Base-by-base conservation (phyloP, 2,888 invertebrate genomes). In the Nasonovia ribisnigri region DNA sequence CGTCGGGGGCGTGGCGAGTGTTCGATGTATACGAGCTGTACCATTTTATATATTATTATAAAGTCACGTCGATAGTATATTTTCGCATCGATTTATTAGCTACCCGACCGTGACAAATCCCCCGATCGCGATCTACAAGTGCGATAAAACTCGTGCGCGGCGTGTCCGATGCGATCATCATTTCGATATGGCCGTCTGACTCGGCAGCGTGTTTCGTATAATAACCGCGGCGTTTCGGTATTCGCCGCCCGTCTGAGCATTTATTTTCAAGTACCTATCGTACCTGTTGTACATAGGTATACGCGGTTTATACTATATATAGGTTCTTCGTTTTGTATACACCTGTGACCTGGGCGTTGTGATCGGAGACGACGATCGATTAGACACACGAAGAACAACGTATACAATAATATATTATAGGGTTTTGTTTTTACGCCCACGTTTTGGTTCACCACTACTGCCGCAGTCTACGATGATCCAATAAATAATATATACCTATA, bases 81-180 rank as follows among this genome's bases (percentile, higher is more conserved):
- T 84, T 89, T 89, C 46, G 84, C 84, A 60, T 92, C 84, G 86
- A 46, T 90, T 88, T 84, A 77, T 77, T 77, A 77, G 46, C 46
- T n/a, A 43, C 89, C 57, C 54, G 84, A 36, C 93, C 90, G 93
- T 86, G 93, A 93, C 93, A 86, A 90, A 93, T 86, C 84, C 86
- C 10, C 36, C 29, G 84, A 57, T 88, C 26, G 48, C 86, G 86
- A 90, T 87, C 88, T 88, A 88, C 88, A 92, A 42, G 43, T 0
- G 67, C 84, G 86, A 90, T 93, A 90, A 89, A 57, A 93, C 57
- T 29, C 86, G 67, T 51, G 67, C 67, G 3, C 42, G 77, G 36
- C 60, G 90, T 86, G 90, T 90, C 90, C n/a, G 88, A 84, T 90
- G 10, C 89, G 89, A 89, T 89, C 84, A 89, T 88, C 88, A 51